These are phyloP conservation scores for Bibio marci DNA, from an alignment of 2,888 invertebrate species.

Conservation along the genomic window DNA sequence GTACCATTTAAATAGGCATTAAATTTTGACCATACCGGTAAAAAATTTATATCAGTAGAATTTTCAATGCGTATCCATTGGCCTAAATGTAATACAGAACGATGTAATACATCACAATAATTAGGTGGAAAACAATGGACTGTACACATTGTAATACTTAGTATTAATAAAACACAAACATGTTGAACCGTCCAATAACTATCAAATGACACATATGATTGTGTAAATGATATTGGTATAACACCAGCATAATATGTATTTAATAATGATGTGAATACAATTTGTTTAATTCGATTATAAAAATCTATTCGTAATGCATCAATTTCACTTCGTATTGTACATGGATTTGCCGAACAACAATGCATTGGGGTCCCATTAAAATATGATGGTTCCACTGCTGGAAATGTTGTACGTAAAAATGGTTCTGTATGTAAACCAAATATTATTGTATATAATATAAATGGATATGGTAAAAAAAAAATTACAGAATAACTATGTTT, in stretches of 20 bases:
- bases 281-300: constrained; percentile 74
- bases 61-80: constrained; percentile 24
- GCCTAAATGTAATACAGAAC: constrained; percentile 79
- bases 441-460: constrained; percentile 59
- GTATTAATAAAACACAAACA: constrained; percentile 66
- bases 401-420: constrained; percentile 42
- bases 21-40: constrained; percentile 33
- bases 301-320: constrained; percentile 72
- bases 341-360: constrained; percentile 56
- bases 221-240: constrained; percentile 78
- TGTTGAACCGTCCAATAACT: constrained; percentile 71
- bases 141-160: constrained; percentile 63
- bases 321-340: constrained; percentile 65
- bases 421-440: constrained; percentile 66
- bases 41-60: constrained; percentile 13
- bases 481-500: constrained; percentile 63
- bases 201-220: constrained; percentile 63
- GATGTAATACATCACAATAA: constrained; percentile 79
- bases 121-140: constrained; percentile 45
- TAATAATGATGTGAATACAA: constrained; percentile 63
- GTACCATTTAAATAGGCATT: constrained; percentile 61
- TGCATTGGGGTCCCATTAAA: constrained; percentile 47
- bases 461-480: constrained; percentile 81
- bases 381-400: constrained; percentile 26
- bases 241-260: constrained; percentile 80